phyloP scores from a whole-genome alignment of 1,140 invertebrate species.

The Streblospio benedicti region DNA sequence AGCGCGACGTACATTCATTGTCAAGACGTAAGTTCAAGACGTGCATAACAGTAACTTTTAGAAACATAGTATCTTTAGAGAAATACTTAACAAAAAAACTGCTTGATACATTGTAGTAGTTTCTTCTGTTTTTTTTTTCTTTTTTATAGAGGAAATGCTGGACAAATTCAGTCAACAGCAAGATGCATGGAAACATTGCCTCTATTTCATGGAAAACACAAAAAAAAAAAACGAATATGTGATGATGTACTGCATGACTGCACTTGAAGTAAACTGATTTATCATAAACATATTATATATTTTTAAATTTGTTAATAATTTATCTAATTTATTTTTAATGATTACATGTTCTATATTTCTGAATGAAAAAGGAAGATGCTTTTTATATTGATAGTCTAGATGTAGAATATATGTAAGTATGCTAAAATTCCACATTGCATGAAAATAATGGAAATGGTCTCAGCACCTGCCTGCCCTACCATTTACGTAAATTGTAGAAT shows the following conservation, averaged over 20 bases:
- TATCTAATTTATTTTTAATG: background rate
- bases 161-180: slow-evolving; percentile 67
- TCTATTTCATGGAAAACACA: slow-evolving; percentile 69
- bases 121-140: slow-evolving; percentile 8
- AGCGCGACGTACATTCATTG: background rate
- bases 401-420: background rate
- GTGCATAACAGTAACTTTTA: background rate
- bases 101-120: slow-evolving; percentile 1
- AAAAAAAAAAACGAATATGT: slow-evolving; percentile 80
- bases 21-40: background rate
- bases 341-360: background rate
- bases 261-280: slow-evolving; percentile 62
- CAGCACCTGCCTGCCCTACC: background rate
- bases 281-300: slow-evolving; percentile 4
- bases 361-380: too few species aligned
- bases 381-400: background rate
- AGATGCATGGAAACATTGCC: slow-evolving; percentile 73
- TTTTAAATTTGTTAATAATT: slow-evolving; percentile 11
- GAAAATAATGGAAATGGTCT: background rate
- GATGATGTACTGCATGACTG: slow-evolving; percentile 78
- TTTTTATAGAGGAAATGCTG: slow-evolving; percentile 59
- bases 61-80: background rate
- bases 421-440: background rate
- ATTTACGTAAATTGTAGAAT: slow-evolving; percentile 54
- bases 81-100: background rate